These are phyloP conservation scores for Pontoporia blainvillei DNA, from an alignment of 2,113 vertebrate genomes.

Conservation along the genomic window DNA sequence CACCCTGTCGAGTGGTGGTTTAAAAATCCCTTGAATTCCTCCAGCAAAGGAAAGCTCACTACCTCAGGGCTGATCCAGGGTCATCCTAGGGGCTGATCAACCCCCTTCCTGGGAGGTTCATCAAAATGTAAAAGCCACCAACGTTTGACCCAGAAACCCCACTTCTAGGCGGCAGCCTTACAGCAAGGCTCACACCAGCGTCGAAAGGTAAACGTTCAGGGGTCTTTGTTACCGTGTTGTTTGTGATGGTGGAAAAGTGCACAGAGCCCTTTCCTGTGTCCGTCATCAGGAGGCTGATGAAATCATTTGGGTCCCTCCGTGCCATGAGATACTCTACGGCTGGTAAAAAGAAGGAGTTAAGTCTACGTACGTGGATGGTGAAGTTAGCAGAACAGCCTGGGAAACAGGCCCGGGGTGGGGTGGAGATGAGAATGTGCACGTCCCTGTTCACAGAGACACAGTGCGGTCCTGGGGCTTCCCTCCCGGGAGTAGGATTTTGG, in stretches of 20 bases:
- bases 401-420: background rate
- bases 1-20: background rate
- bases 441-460: too few species aligned
- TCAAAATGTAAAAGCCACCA: background rate
- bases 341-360: background rate
- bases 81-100: background rate
- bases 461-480: accelerated
- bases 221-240: background rate
- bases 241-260: background rate
- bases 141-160: background rate
- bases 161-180: background rate
- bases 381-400: background rate
- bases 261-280: background rate
- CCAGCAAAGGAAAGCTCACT: background rate
- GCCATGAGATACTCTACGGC: too few species aligned
- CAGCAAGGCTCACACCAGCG: background rate
- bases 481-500: background rate
- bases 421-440: accelerated
- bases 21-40: background rate
- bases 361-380: too few species aligned
- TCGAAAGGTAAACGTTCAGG: background rate
- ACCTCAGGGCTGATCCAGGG: background rate
- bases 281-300: too few species aligned
- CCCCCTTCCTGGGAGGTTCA: background rate
- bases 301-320: accelerated